phyloP scores from a whole-genome alignment of 2,888 invertebrate genomes.

The Kryphioiulus occultus region DNA sequence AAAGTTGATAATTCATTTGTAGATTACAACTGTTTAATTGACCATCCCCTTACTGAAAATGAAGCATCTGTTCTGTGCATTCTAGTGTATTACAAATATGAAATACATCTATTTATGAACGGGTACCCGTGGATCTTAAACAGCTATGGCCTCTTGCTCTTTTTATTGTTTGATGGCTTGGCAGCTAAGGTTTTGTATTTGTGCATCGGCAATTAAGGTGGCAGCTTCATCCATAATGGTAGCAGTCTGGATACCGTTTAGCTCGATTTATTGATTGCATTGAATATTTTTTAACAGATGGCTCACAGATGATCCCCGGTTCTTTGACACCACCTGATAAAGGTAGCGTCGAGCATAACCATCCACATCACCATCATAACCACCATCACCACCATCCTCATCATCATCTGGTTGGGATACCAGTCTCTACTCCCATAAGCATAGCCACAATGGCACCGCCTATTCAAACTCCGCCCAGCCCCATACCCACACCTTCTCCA shows the following conservation, averaged over 20 bases:
- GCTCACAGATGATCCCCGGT: constrained; percentile 61
- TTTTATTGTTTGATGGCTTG: neutral
- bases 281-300: constrained; percentile 43
- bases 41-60: too few species aligned
- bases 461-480: constrained; percentile 83
- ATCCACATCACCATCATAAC: constrained; percentile 57
- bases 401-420: constrained; percentile 57
- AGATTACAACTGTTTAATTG: too few species aligned
- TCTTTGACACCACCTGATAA: constrained; percentile 65
- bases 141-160: too few species aligned
- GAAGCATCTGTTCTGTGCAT: too few species aligned
- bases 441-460: constrained; percentile 65
- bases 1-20: too few species aligned
- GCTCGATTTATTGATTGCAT: neutral
- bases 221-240: neutral
- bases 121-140: too few species aligned
- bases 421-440: constrained; percentile 57
- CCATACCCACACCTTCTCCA: constrained; percentile 67
- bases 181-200: neutral
- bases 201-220: neutral
- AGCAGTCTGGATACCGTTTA: neutral
- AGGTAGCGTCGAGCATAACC: constrained; percentile 54
- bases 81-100: too few species aligned
- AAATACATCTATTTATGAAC: too few species aligned
- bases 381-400: constrained; percentile 57